Conservation (phyloP, 2,113 vertebrate genomes). For the Aspidoscelis tigris region DNA sequence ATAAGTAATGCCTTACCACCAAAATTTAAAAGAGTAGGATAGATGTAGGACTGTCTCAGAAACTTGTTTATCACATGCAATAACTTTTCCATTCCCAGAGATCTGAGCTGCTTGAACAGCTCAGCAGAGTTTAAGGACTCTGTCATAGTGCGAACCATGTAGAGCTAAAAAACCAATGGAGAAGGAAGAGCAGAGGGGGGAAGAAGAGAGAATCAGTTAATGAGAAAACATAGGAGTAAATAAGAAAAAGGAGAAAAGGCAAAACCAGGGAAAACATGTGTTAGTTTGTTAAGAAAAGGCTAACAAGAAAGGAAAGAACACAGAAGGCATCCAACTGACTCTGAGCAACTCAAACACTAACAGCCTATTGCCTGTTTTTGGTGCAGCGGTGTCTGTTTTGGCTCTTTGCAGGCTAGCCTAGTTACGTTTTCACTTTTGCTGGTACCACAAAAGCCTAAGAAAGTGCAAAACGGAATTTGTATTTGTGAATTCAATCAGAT, state of each 20-base stretch:
- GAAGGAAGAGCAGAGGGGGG: conserved; percentile 70
- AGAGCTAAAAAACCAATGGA: conserved; percentile 85
- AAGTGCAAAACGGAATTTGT: too few relatives aligned
- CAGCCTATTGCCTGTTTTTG: neutral
- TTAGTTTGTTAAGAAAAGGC: conserved; percentile 73
- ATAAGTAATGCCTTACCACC: conserved; percentile 82
- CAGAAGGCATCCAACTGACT: conserved; percentile 33
- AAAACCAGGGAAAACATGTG: conserved; percentile 56
- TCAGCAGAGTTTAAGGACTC: conserved; percentile 85
- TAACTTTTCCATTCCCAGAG: conserved; percentile 85
- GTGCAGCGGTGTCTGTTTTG: too few relatives aligned
- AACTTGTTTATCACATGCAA: conserved; percentile 86
- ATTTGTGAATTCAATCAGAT: too few relatives aligned
- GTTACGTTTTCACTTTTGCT: too few relatives aligned
- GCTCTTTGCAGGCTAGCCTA: too few relatives aligned
- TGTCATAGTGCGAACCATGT: conserved; percentile 86
- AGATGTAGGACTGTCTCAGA: conserved; percentile 86
- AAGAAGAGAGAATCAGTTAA: conserved; percentile 74
- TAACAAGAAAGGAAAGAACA: conserved; percentile 52
- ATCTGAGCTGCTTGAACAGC: conserved; percentile 85
- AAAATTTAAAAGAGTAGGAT: conserved; percentile 85
- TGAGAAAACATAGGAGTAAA: conserved; percentile 62
- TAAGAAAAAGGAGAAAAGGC: conserved; percentile 61
- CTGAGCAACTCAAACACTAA: neutral
- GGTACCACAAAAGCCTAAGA: too few relatives aligned